Evolutionary conservation across 2,888 invertebrate genomes (phyloP).

Genomic region (Nomada fucata): DNA sequence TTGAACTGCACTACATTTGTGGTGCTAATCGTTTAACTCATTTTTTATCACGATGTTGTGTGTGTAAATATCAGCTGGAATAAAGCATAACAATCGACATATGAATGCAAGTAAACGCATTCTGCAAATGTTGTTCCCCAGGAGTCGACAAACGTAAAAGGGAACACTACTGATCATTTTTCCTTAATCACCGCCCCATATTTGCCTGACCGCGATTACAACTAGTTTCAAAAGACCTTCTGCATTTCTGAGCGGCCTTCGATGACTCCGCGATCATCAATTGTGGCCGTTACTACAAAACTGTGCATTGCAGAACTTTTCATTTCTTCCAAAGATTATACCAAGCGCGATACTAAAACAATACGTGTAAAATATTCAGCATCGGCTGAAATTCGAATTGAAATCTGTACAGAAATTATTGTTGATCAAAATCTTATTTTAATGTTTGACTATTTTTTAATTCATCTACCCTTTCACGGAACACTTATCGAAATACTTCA

Average conservation of each 20-base stretch:
- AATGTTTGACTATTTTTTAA: background rate
- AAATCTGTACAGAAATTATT: background rate
- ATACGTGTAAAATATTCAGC: no score
- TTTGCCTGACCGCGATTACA: background rate
- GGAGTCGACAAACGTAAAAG: slow-evolving; percentile 5
- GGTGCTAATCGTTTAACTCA: no score
- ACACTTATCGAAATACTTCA: no score
- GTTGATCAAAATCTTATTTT: background rate
- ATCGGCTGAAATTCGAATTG: no score
- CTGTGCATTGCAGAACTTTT: no score
- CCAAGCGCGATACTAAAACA: no score
- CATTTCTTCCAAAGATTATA: no score
- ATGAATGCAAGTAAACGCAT: background rate
- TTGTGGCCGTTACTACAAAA: background rate
- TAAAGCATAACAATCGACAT: no score
- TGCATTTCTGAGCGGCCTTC: background rate
- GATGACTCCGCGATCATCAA: background rate
- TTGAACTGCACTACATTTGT: no score
- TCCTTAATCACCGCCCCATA: background rate
- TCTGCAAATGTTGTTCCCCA: background rate
- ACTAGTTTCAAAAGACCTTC: background rate
- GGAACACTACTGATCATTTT: background rate
- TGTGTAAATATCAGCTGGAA: no score
- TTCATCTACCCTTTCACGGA: background rate
- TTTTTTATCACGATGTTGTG: no score